Conservation (phyloP, 2,797 vertebrate species). For the Phaenicophaeus curvirostris region DNA sequence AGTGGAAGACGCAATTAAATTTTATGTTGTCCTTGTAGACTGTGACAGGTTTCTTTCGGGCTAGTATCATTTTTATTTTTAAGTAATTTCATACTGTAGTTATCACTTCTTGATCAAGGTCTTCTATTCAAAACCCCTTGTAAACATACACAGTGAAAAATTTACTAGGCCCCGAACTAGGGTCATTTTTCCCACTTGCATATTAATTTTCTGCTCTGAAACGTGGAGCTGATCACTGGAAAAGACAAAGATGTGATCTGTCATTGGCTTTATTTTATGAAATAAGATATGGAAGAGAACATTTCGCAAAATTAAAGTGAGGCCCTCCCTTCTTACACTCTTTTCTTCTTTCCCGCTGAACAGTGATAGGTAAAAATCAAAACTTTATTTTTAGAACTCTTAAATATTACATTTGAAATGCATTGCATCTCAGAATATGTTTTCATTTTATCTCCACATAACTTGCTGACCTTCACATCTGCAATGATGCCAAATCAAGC, state of each 20-base stretch:
- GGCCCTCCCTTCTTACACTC: accelerated
- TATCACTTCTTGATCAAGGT: neutral
- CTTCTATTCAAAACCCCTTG: neutral
- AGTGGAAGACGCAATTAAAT: too few relatives aligned
- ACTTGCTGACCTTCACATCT: neutral
- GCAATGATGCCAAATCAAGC: neutral
- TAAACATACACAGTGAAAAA: neutral
- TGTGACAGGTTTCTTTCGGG: neutral
- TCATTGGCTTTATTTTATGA: neutral
- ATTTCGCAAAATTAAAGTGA: neutral
- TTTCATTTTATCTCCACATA: neutral
- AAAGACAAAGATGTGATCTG: neutral
- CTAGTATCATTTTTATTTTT: neutral
- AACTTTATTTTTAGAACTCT: neutral
- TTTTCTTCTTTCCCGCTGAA: neutral
- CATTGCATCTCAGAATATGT: neutral
- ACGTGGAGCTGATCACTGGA: neutral
- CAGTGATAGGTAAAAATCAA: neutral
- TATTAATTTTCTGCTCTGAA: neutral
- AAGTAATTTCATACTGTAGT: neutral
- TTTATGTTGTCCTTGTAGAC: neutral
- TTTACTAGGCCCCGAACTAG: neutral
- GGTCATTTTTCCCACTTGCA: neutral
- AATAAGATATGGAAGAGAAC: neutral
- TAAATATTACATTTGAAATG: neutral